Evolutionary conservation across 2,888 invertebrate species (phyloP).

Genomic region (Cosmia trapezina): DNA sequence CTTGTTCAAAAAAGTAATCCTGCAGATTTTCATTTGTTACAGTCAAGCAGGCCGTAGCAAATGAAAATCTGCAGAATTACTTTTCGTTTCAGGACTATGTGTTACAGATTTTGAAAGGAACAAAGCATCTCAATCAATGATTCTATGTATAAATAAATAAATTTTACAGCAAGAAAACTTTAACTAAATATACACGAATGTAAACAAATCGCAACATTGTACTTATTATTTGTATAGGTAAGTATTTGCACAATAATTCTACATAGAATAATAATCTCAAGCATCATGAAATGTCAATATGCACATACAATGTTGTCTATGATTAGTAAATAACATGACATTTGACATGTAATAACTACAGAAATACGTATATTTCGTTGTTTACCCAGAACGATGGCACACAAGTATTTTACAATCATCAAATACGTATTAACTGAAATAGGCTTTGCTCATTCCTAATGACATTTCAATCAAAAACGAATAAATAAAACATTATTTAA

Average conservation of each 20-base stretch:
- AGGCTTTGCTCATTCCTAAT: constrained; percentile 57
- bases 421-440: constrained; percentile 71
- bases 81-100: no score
- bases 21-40: background rate
- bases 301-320: constrained; percentile 45
- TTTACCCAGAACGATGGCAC: constrained; percentile 49
- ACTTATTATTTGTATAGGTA: background rate
- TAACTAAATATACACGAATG: background rate
- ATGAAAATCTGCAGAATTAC: no score
- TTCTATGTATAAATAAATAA: background rate
- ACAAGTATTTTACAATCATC: constrained; percentile 62
- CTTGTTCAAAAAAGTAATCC: background rate
- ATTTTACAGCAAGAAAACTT: background rate
- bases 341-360: constrained; percentile 55
- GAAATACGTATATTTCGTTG: constrained; percentile 24
- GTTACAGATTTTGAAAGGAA: background rate
- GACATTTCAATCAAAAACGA: constrained; percentile 62
- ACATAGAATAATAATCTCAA: constrained; percentile 39
- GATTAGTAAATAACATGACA: constrained; percentile 53
- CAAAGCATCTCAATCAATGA: background rate
- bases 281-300: constrained; percentile 46
- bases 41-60: no score
- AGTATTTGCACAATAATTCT: background rate
- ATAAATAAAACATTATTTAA: constrained; percentile 62
- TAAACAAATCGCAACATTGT: background rate